Base-by-base conservation (phyloP, 2,888 invertebrate species). In the Rhagophthalmus giganteus region DNA sequence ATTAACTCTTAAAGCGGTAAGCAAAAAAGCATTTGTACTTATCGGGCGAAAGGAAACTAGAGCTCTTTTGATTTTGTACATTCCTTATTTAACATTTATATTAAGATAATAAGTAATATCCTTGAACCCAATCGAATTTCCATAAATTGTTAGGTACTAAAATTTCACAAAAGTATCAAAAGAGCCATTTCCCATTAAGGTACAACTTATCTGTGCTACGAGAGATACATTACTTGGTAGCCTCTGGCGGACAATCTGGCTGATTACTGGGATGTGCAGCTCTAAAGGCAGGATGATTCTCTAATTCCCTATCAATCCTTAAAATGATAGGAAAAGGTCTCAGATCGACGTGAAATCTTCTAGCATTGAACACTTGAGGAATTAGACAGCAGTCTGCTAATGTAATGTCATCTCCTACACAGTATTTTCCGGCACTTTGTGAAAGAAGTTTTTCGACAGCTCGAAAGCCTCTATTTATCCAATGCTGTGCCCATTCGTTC, bases 371-470 rank as follows among this genome's bases (percentile, higher is more conserved):
- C 41, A 96, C 88, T 78, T 98, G 97, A 33, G 97, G 97, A 38
- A 97, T 90, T 50, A 98, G 79, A 71, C 93, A 96, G 67, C 94
- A 90, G 75, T 98, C 98, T 2, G 97, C 97, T 68, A 97, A 77
- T 0, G 95, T 91, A 50, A 98, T 86, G 61, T 90, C 88, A 75
- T 98, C 94, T 0, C 97, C 97, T 2, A 95, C 90, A 69, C 92
- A 93, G 70, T 91, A 97, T 71, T 91, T 91, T 5, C 94, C 94
- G 35, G 94, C 89, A 37, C 88, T 88, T 1, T 87, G 81, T 0
- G 87, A 85, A 6, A 98, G 76, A 20, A 93, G 77, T 69, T 89
- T 88, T 76, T 98, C 97, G 4, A 96, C 86, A 0, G 93, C 96
- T 71, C 84, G 79, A 70, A 97, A 92, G 1, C 96, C 96, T 57